phyloP scores from a whole-genome alignment of 2,113 vertebrate genomes.

The Oryzias javanicus region DNA sequence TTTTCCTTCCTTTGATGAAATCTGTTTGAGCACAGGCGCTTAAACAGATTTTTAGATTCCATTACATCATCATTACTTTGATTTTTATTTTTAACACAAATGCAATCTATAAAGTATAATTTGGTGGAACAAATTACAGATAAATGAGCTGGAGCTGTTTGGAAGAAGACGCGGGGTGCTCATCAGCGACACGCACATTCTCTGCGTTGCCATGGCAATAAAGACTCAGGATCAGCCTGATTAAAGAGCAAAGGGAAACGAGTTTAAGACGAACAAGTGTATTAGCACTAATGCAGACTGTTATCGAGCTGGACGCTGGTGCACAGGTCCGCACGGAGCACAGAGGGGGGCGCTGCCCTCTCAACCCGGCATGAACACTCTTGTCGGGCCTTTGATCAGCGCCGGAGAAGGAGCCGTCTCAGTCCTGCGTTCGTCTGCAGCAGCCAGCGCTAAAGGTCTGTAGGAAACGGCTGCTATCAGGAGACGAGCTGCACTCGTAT shows the following conservation, averaged over 20 bases:
- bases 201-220: constrained; percentile 60
- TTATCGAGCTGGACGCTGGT: not conserved
- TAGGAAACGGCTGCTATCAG: constrained; percentile 34
- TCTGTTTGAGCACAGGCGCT: constrained; percentile 3
- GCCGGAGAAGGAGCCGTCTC: constrained; percentile 36
- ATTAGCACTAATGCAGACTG: not conserved
- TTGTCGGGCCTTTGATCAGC: constrained; percentile 40
- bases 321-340: constrained; percentile 3
- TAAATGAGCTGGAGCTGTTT: not conserved
- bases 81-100: constrained; percentile 6
- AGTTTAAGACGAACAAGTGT: too few relatives aligned
- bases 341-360: constrained; percentile 14
- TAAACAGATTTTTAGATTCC: not conserved
- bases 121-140: constrained; percentile 28
- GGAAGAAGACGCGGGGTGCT: constrained; percentile 3
- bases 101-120: not conserved
- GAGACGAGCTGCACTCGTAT: constrained; percentile 14
- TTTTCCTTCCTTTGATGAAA: constrained; percentile 19
- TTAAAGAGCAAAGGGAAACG: too few relatives aligned
- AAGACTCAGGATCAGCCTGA: constrained; percentile 28
- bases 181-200: constrained; percentile 8
- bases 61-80: constrained; percentile 5
- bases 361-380: constrained; percentile 23
- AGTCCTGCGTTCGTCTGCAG: constrained; percentile 30
- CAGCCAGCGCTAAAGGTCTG: constrained; percentile 25